Evolutionary conservation across 1,140 invertebrate species (phyloP).

Genomic region (Platyscapa corneri): DNA sequence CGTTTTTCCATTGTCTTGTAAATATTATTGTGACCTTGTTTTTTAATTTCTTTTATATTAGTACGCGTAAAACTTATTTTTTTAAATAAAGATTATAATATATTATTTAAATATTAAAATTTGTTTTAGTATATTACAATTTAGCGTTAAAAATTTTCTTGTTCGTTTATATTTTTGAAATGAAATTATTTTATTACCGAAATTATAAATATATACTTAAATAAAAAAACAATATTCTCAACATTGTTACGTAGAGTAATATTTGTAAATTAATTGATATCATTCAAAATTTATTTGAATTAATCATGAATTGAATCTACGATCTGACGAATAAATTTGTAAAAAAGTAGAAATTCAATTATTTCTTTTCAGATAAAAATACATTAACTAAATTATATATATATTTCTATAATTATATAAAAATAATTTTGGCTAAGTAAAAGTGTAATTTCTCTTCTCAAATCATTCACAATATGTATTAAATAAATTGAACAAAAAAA

Average conservation of each 20-base stretch:
- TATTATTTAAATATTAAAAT: background rate
- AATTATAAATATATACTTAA: background rate
- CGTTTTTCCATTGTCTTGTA: conserved; percentile 4
- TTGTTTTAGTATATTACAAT: background rate
- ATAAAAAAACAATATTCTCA: background rate
- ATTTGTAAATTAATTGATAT: too few species aligned
- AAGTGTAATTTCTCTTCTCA: too few species aligned
- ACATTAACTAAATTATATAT: too few species aligned
- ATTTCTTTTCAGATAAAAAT: too few species aligned
- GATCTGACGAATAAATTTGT: too few species aligned
- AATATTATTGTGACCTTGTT: background rate
- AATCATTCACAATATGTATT: too few species aligned
- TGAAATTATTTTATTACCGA: background rate
- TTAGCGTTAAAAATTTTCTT: background rate
- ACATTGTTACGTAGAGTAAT: too few species aligned
- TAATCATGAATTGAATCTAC: background rate
- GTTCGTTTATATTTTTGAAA: too few species aligned
- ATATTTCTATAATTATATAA: too few species aligned
- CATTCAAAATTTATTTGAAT: background rate
- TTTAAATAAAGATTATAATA: background rate
- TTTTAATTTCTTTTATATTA: background rate
- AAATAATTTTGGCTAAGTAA: too few species aligned
- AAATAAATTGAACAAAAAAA: too few species aligned
- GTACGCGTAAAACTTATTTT: background rate
- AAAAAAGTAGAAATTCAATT: too few species aligned